Evolutionary conservation across 2,888 invertebrate species (phyloP).

Genomic region (Temnothorax rugatulus): DNA sequence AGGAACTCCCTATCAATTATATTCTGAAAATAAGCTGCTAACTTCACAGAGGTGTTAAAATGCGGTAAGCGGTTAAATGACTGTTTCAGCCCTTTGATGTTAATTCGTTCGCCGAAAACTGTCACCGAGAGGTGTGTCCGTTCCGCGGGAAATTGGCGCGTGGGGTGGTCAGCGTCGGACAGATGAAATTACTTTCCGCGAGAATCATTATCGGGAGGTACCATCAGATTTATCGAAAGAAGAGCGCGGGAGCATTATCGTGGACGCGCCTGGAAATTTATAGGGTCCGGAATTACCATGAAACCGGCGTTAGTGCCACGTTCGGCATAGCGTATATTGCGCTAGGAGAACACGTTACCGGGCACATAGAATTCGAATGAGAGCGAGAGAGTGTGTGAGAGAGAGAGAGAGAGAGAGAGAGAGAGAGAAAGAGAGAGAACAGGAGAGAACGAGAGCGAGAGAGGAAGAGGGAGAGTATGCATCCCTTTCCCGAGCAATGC

Average conservation of each 20-base stretch:
- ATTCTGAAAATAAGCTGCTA: slow-evolving; percentile 7
- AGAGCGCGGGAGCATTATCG: slow-evolving; percentile 68
- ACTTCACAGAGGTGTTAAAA: slow-evolving; percentile 23
- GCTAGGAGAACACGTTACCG: slow-evolving; percentile 71
- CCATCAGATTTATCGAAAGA: slow-evolving; percentile 74
- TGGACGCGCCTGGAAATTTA: slow-evolving; percentile 70
- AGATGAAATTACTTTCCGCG: slow-evolving; percentile 56
- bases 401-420: slow-evolving; percentile 11
- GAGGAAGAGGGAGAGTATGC: slow-evolving; percentile 68
- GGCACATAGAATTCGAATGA: slow-evolving; percentile 60
- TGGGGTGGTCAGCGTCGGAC: slow-evolving; percentile 27
- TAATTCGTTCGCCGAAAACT: slow-evolving; percentile 41
- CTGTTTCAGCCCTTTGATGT: slow-evolving; percentile 30
- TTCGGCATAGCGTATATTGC: slow-evolving; percentile 65
- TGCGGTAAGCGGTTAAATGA: slow-evolving; percentile 31
- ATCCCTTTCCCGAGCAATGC: slow-evolving; percentile 80
- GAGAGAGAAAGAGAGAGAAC: slow-evolving; percentile 36
- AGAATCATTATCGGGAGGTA: slow-evolving; percentile 61
- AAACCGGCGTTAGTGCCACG: slow-evolving; percentile 73
- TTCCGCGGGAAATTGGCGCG: slow-evolving; percentile 15
- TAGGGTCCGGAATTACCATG: slow-evolving; percentile 74
- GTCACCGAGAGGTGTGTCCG: slow-evolving; percentile 43
- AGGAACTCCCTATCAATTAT: slow-evolving; percentile 4
- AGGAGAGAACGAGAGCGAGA: slow-evolving; percentile 35
- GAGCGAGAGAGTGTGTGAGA: slow-evolving; percentile 60